These are phyloP conservation scores for Atethmia centrago DNA, from an alignment of 2,888 invertebrate species.

Conservation along the genomic window DNA sequence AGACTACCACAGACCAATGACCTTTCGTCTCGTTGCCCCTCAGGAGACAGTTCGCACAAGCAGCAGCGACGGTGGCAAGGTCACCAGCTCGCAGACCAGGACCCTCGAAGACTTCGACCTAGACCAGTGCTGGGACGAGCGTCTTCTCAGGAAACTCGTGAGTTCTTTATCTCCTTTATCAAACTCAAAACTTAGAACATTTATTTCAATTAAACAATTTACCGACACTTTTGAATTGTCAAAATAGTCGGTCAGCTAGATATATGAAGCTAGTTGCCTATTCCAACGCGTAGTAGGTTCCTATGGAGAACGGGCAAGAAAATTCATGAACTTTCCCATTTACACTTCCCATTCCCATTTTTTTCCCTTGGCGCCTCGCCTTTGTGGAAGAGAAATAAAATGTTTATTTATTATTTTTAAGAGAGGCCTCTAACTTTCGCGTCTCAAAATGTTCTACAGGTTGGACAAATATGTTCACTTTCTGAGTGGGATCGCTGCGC, in stretches of 20 bases:
- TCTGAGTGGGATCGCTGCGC: too few relatives aligned
- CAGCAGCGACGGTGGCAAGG: conserved; percentile 77
- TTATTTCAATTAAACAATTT: neutral
- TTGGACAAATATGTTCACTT: neutral
- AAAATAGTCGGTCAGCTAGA: neutral
- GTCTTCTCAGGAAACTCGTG: conserved; percentile 93
- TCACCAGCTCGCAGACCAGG: conserved; percentile 84
- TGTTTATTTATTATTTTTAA: too few relatives aligned
- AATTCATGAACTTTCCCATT: neutral
- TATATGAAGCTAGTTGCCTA: neutral
- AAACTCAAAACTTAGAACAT: neutral
- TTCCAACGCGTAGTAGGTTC: too few relatives aligned
- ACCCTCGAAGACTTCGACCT: conserved; percentile 89
- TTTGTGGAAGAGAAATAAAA: too few relatives aligned
- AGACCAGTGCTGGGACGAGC: conserved; percentile 95
- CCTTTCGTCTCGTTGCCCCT: conserved; percentile 24
- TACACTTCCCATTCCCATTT: neutral
- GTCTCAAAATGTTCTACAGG: neutral
- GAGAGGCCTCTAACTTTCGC: neutral
- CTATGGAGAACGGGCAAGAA: neutral
- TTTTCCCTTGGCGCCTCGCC: too few relatives aligned
- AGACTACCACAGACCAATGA: neutral
- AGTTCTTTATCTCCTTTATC: conserved; percentile 73
- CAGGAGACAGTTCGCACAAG: conserved; percentile 87
- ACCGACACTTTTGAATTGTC: neutral